Evolutionary conservation across 1,140 invertebrate species (phyloP).

Genomic region (Drosophila navojoa): DNA sequence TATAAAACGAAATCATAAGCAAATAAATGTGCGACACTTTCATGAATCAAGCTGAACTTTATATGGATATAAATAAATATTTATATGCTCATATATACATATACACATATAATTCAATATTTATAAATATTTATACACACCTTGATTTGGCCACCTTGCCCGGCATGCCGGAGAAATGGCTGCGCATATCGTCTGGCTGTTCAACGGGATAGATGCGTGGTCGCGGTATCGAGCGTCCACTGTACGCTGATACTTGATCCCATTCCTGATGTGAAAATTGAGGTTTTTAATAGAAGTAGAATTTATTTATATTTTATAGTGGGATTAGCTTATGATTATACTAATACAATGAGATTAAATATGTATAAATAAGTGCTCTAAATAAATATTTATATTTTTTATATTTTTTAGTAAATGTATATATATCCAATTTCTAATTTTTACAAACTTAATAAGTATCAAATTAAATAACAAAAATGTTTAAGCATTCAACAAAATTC

Average conservation of each 20-base stretch:
- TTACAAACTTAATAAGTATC: too few species aligned
- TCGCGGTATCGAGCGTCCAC: slow-evolving; percentile 93
- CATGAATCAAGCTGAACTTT: neutral
- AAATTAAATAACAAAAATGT: too few species aligned
- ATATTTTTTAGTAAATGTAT: too few species aligned
- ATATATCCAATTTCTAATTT: too few species aligned
- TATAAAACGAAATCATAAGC: slow-evolving; percentile 36
- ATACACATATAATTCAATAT: neutral
- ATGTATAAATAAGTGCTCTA: too few species aligned
- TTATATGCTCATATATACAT: too few species aligned
- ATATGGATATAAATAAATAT: neutral
- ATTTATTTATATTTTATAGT: too few species aligned
- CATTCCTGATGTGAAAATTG: slow-evolving; percentile 87
- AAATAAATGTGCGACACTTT: slow-evolving; percentile 38
- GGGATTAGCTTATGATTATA: too few species aligned
- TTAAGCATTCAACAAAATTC: too few species aligned
- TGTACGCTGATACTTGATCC: slow-evolving; percentile 97
- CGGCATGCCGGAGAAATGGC: slow-evolving; percentile 86
- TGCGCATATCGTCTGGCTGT: slow-evolving; percentile 88
- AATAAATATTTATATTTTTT: too few species aligned
- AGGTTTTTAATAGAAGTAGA: too few species aligned
- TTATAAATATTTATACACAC: slow-evolving; percentile 48
- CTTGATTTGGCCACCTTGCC: slow-evolving; percentile 85
- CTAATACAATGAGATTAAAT: too few species aligned
- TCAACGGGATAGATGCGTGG: slow-evolving; percentile 91